These are phyloP conservation scores for Carabus problematicus DNA, from an alignment of 2,888 invertebrate genomes.

Conservation along the genomic window DNA sequence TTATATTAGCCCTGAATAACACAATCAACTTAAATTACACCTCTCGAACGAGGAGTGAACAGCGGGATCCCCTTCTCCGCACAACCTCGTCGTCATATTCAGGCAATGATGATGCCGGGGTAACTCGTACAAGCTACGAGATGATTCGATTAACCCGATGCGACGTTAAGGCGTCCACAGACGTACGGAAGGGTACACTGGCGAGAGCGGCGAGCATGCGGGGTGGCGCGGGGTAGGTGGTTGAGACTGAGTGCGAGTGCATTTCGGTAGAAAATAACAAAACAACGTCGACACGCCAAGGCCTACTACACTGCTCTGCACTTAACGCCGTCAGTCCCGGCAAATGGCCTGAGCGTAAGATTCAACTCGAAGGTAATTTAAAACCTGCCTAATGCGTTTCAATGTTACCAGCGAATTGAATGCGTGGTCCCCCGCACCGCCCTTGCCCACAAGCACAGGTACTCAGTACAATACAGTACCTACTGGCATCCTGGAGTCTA, in stretches of 20 bases:
- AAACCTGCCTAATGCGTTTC: slow-evolving; percentile 47
- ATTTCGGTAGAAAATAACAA: slow-evolving; percentile 53
- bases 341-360: slow-evolving; percentile 46
- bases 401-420: slow-evolving; percentile 40
- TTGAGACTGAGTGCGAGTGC: slow-evolving; percentile 47
- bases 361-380: slow-evolving; percentile 49
- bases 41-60: slow-evolving; percentile 5
- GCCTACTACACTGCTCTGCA: slow-evolving; percentile 54
- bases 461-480: not conserved
- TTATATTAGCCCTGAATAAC: slow-evolving; percentile 43
- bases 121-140: too few relatives aligned
- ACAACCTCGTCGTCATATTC: too few relatives aligned
- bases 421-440: slow-evolving; percentile 26
- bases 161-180: not conserved
- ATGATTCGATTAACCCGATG: too few relatives aligned
- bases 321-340: slow-evolving; percentile 52
- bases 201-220: slow-evolving; percentile 6
- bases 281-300: slow-evolving; percentile 45
- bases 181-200: not conserved
- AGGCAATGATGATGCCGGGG: too few relatives aligned
- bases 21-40: slow-evolving; percentile 43
- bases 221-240: not conserved
- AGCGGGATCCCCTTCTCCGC: too few relatives aligned
- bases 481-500: too few relatives aligned
- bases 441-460: slow-evolving; percentile 2